A percentile compares a stretch with the other conserved stretches of the same genome.
Conservation (phyloP, 2,888 invertebrate species). For the Netelia melanura region DNA sequence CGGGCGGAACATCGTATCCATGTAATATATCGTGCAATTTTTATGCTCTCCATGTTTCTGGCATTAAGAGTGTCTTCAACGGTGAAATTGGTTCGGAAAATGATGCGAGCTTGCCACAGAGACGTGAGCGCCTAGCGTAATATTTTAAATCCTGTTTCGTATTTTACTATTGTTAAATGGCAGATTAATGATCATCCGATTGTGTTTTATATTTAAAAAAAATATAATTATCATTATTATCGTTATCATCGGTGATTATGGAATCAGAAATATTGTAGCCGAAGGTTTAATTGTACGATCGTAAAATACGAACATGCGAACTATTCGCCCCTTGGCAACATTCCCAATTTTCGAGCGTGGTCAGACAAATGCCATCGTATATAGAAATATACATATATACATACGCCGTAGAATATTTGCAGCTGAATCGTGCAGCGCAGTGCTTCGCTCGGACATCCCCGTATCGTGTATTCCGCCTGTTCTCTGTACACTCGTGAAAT, state of each 20-base stretch:
- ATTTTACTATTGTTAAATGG: too few relatives aligned
- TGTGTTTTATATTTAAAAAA: not conserved
- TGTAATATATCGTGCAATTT: constrained; percentile 19
- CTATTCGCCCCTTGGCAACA: constrained; percentile 42
- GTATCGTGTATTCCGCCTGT: not conserved
- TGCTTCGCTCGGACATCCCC: constrained; percentile 3
- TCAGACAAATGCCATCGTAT: not conserved
- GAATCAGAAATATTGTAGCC: not conserved
- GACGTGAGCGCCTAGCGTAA: too few relatives aligned
- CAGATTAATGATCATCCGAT: too few relatives aligned
- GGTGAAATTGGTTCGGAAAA: not conserved
- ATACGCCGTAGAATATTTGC: constrained; percentile 1
- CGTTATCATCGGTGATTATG: not conserved
- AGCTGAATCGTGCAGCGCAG: constrained; percentile 24
- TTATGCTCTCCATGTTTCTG: not conserved
- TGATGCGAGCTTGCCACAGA: not conserved
- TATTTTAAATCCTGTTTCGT: too few relatives aligned
- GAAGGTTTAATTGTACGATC: not conserved
- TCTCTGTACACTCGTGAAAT: constrained; percentile 33
- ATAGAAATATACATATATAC: constrained; percentile 14
- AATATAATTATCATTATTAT: not conserved
- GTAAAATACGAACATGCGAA: not conserved
- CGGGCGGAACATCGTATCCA: constrained; percentile 20
- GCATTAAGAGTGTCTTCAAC: not conserved
- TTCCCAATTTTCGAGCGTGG: constrained; percentile 40